A percentile compares a stretch with the other conserved stretches of the same genome.
phyloP scores from a whole-genome alignment of 2,113 vertebrate genomes.

The Ivindomyrus marchei region DNA sequence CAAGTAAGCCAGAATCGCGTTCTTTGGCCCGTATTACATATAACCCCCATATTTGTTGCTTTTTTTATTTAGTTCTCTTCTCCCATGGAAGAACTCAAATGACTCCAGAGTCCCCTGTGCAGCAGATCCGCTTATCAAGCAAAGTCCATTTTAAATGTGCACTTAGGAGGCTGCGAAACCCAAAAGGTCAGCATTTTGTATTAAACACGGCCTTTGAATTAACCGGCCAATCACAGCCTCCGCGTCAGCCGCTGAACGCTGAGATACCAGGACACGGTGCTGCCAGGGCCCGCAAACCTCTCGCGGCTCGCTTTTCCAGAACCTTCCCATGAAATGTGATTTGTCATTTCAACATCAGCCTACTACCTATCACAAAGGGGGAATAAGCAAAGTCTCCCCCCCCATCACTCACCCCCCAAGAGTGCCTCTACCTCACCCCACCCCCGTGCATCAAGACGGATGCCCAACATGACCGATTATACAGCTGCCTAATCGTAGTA shows the following conservation, averaged over 20 bases:
- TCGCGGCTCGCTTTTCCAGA: background rate
- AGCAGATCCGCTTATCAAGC: background rate
- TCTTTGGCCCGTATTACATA: background rate
- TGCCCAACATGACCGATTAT: constrained; percentile 25
- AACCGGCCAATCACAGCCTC: background rate
- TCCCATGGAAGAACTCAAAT: background rate
- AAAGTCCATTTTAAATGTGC: background rate
- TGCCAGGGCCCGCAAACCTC: background rate
- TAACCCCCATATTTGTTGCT: background rate
- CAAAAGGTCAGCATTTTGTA: background rate
- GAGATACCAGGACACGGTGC: background rate
- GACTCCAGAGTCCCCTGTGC: background rate
- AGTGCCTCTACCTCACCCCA: background rate
- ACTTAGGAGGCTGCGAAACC: background rate
- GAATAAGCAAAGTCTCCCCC: background rate
- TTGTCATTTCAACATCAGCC: background rate
- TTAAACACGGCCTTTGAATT: background rate
- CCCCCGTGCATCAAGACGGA: constrained; percentile 26
- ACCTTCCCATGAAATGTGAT: background rate
- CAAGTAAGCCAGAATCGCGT: background rate
- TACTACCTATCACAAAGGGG: background rate
- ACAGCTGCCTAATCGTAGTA: background rate
- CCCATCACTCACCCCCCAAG: background rate
- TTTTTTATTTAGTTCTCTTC: background rate
- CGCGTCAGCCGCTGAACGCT: background rate